Conservation (phyloP, 2,113 vertebrate species). For the Albula glossodonta region DNA sequence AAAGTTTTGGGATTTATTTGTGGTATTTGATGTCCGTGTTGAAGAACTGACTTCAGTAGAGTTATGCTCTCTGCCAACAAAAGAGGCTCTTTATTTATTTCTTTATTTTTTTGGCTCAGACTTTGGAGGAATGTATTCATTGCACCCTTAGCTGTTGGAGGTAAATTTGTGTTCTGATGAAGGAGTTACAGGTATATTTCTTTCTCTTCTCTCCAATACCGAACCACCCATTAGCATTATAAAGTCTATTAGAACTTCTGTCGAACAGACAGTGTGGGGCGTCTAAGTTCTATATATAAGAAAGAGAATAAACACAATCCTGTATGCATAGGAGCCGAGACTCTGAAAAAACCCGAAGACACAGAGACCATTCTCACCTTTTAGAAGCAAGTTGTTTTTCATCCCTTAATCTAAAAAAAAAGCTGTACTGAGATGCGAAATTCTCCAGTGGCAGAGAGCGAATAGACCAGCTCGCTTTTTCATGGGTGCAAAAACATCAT, state of each 20-base stretch:
- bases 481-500: conserved; percentile 54
- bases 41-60: conserved; percentile 68
- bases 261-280: conserved; percentile 7
- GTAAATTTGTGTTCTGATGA: conserved; percentile 33
- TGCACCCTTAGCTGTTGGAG: conserved; percentile 15
- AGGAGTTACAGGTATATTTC: conserved; percentile 28
- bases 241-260: conserved; percentile 43
- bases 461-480: conserved; percentile 57
- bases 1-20: conserved; percentile 92
- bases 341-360: not conserved
- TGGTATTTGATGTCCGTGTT: conserved; percentile 82
- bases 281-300: not conserved
- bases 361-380: conserved; percentile 11
- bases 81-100: conserved; percentile 19
- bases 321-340: not conserved
- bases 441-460: conserved; percentile 54
- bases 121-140: conserved; percentile 2
- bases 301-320: not conserved
- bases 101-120: conserved; percentile 16
- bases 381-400: conserved; percentile 1
- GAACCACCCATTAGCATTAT: conserved; percentile 47
- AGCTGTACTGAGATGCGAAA: conserved; percentile 32
- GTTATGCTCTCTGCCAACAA: not conserved
- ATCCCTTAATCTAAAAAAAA: conserved; percentile 42
- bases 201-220: conserved; percentile 20